These are phyloP conservation scores for Puntigrus tetrazona DNA, from an alignment of 2,113 vertebrate species.

Conservation along the genomic window DNA sequence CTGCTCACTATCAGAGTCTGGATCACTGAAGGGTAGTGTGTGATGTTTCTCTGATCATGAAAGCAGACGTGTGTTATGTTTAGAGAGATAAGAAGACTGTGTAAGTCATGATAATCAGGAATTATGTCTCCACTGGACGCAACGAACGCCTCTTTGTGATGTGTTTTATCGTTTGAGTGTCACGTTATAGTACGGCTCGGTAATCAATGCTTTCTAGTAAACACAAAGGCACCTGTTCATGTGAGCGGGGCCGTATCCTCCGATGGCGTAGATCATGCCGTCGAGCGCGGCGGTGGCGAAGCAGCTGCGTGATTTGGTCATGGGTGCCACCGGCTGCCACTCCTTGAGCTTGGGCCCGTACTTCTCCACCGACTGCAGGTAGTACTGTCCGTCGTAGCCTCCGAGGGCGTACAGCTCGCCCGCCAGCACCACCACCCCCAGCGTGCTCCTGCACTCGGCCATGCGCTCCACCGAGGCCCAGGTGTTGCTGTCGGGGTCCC, in stretches of 20 bases:
- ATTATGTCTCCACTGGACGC: too few species aligned
- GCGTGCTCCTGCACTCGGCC: slow-evolving; percentile 91
- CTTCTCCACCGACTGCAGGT: slow-evolving; percentile 93
- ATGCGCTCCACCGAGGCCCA: slow-evolving; percentile 91
- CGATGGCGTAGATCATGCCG: slow-evolving; percentile 96
- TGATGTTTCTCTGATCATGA: too few species aligned
- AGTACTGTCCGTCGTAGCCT: slow-evolving; percentile 94
- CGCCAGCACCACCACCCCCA: slow-evolving; percentile 88
- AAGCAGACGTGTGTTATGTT: too few species aligned
- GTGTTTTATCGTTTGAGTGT: too few species aligned
- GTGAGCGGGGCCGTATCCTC: slow-evolving; percentile 94
- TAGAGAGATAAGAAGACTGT: too few species aligned
- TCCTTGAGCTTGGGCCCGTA: slow-evolving; percentile 92
- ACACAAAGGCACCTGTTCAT: too few species aligned
- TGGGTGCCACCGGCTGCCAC: slow-evolving; percentile 94
- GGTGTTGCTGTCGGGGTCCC: slow-evolving; percentile 95
- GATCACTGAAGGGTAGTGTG: too few species aligned
- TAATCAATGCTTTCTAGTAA: too few species aligned
- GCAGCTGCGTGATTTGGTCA: slow-evolving; percentile 94
- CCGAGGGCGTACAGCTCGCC: slow-evolving; percentile 95
- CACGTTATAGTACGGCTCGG: too few species aligned
- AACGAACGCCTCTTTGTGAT: too few species aligned
- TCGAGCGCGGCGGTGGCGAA: slow-evolving; percentile 92
- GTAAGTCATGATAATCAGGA: too few species aligned
- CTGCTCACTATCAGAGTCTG: too few species aligned